A percentile compares a stretch with the other conserved stretches of the same genome.
Conservation (phyloP, 2,113 vertebrate species). For the Motacilla tschutschensis region DNA sequence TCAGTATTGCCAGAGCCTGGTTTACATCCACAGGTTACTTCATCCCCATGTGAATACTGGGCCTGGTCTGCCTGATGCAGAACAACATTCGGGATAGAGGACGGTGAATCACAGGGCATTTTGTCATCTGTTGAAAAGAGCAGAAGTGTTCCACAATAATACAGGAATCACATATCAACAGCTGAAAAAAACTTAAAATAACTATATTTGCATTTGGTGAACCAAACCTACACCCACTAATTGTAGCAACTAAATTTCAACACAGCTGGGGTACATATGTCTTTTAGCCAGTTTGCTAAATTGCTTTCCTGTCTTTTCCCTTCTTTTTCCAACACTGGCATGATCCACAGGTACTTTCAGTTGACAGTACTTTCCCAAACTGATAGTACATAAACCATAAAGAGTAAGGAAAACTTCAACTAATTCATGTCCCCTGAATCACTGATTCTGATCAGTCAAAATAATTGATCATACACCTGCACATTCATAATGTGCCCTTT, state of each 20-base stretch:
- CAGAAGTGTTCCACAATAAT: background rate
- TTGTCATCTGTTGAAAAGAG: conserved; percentile 31
- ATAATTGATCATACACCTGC: background rate
- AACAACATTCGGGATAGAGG: background rate
- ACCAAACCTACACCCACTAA: background rate
- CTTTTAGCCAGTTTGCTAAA: background rate
- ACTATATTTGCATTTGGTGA: background rate
- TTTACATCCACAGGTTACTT: conserved; percentile 26
- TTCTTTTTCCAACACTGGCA: background rate
- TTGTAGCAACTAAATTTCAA: background rate
- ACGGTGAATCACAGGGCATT: conserved; percentile 17
- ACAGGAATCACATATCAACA: background rate
- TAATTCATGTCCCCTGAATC: background rate
- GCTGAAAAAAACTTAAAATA: background rate
- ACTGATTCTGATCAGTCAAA: background rate
- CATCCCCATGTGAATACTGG: conserved; percentile 8
- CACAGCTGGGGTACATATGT: background rate
- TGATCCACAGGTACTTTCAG: background rate
- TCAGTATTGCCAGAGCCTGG: background rate
- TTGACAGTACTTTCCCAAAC: background rate
- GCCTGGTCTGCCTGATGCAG: background rate
- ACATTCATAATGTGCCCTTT: background rate
- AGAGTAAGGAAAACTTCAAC: background rate
- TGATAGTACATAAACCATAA: background rate
- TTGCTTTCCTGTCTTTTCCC: background rate